Evolutionary conservation across 2,888 invertebrate species (phyloP).

Genomic region (Chirona hameri): DNA sequence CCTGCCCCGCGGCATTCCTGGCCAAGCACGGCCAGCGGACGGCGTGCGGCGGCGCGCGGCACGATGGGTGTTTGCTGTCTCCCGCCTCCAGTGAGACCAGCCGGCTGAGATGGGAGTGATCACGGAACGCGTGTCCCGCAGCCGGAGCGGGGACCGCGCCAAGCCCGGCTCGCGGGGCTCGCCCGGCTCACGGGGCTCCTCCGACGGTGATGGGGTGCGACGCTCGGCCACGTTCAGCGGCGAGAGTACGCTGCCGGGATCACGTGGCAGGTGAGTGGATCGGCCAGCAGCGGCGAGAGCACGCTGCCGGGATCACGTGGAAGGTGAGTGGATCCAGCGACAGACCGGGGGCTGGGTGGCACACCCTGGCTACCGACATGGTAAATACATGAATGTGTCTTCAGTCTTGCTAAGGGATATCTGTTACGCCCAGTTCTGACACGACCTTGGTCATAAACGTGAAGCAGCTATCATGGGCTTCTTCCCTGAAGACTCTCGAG

Average conservation of each 20-base stretch:
- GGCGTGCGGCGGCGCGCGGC: neutral
- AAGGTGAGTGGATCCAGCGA: neutral
- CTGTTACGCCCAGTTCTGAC: neutral
- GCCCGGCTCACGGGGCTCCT: neutral
- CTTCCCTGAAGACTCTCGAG: neutral
- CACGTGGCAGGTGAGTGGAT: neutral
- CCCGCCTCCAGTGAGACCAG: neutral
- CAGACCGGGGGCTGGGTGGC: too few species aligned
- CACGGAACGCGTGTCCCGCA: slow-evolving; percentile 6
- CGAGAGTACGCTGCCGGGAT: slow-evolving; percentile 24
- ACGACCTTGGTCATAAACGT: neutral
- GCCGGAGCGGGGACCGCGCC: slow-evolving; percentile 8
- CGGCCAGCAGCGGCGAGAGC: neutral
- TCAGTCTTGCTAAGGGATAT: neutral
- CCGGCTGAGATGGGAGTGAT: slow-evolving; percentile 22
- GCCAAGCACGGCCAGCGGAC: neutral
- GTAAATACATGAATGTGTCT: neutral
- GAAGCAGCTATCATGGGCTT: too few species aligned
- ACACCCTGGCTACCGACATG: too few species aligned
- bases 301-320: slow-evolving; percentile 12
- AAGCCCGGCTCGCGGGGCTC: neutral
- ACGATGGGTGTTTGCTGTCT: neutral
- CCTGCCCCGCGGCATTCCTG: neutral
- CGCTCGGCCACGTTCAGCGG: slow-evolving; percentile 28
- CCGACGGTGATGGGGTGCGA: neutral